These are phyloP conservation scores for Lycocerus yunnanus DNA, from an alignment of 2,888 invertebrate genomes.

Conservation along the genomic window DNA sequence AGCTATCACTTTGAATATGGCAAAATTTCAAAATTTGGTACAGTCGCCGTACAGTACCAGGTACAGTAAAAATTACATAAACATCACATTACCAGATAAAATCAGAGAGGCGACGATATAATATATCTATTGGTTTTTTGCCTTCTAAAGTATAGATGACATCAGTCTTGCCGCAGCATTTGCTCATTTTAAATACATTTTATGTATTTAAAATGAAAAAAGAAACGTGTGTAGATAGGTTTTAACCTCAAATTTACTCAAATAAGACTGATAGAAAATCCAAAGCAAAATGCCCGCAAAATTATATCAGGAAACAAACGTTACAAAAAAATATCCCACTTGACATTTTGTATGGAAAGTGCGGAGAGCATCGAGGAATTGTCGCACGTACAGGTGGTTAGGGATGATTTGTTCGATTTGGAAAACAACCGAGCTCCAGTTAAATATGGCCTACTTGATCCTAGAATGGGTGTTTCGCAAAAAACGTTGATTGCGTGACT, in stretches of 20 bases:
- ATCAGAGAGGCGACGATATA: too few species aligned
- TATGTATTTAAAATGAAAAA: background rate
- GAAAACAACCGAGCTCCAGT: conserved; percentile 83
- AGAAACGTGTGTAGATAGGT: background rate
- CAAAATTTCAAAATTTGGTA: too few species aligned
- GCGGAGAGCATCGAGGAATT: conserved; percentile 89
- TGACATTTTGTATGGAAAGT: conserved; percentile 89
- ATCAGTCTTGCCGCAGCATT: too few species aligned
- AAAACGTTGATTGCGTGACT: conserved; percentile 84
- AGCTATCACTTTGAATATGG: too few species aligned
- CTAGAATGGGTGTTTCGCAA: conserved; percentile 89
- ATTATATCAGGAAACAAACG: conserved; percentile 92
- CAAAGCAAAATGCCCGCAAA: conserved; percentile 76
- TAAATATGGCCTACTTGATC: conserved; percentile 88
- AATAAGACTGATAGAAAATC: background rate
- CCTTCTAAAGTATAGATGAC: too few species aligned
- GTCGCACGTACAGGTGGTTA: conserved; percentile 90
- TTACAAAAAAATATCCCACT: conserved; percentile 90
- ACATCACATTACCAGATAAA: too few species aligned
- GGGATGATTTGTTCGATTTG: conserved; percentile 88
- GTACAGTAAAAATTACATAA: too few species aligned
- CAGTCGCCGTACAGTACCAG: too few species aligned
- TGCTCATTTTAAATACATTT: too few species aligned
- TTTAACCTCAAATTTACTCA: background rate
- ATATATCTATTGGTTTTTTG: too few species aligned